A percentile compares a stretch with the other conserved stretches of the same genome.
phyloP scores from a whole-genome alignment of 2,113 vertebrate genomes.

The Sinosuthora webbiana region DNA sequence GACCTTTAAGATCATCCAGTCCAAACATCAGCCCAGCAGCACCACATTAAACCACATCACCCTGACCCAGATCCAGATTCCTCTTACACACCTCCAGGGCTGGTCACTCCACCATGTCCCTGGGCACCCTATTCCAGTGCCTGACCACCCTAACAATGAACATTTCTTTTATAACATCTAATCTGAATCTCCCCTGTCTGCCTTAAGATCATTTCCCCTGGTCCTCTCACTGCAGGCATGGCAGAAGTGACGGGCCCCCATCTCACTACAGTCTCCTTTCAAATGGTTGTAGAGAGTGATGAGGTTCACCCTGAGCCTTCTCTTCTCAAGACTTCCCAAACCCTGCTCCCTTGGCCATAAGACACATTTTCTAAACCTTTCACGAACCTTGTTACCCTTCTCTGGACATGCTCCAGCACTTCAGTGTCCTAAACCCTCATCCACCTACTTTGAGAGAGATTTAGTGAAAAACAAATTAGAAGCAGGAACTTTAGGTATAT shows the following conservation, averaged over 20 bases:
- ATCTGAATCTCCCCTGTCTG: not conserved
- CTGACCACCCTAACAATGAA: not conserved
- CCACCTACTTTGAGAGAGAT: not conserved
- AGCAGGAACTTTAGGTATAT: not conserved
- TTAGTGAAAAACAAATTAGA: not conserved
- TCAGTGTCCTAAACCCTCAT: not conserved
- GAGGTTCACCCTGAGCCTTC: not conserved
- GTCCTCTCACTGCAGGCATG: rapidly evolving
- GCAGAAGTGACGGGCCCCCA: not conserved
- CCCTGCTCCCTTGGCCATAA: not conserved
- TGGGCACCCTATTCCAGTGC: not conserved
- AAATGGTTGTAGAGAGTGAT: rapidly evolving
- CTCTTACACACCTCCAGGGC: not conserved
- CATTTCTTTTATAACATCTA: not conserved
- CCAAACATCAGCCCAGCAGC: not conserved
- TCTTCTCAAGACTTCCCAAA: not conserved
- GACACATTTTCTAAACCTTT: not conserved
- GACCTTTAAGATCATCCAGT: not conserved
- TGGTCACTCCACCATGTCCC: too few relatives aligned
- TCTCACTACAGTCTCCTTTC: not conserved
- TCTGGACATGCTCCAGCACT: not conserved
- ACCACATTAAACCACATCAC: not conserved
- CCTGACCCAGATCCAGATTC: not conserved
- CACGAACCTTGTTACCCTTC: not conserved
- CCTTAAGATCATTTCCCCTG: not conserved